A percentile compares a stretch with the other conserved stretches of the same genome.
These are phyloP conservation scores for Macrobrachium nipponense DNA, from an alignment of 1,140 invertebrate species.

Conservation along the genomic window DNA sequence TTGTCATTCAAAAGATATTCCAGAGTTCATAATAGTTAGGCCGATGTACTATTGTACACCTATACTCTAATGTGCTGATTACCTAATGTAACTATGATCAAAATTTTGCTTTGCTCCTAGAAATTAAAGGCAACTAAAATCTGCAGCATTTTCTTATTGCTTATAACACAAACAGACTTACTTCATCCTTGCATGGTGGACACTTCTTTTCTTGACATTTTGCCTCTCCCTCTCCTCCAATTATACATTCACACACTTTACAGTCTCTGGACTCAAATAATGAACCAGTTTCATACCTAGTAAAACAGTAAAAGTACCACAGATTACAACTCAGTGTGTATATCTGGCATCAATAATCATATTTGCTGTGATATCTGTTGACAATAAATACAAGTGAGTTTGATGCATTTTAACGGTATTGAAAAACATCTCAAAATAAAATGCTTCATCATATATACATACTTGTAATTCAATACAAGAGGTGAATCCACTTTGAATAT, in stretches of 20 bases:
- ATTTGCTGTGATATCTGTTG: too few species aligned
- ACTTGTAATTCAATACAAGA: background rate
- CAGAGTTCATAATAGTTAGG: too few species aligned
- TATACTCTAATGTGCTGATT: too few species aligned
- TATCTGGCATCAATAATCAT: too few species aligned
- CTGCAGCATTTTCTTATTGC: background rate
- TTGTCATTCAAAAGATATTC: too few species aligned
- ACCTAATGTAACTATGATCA: too few species aligned
- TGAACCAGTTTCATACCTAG: conserved; percentile 78
- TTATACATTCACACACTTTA: conserved; percentile 80
- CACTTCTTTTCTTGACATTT: conserved; percentile 78
- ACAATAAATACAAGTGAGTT: too few species aligned
- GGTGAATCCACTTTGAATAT: background rate
- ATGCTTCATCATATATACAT: background rate
- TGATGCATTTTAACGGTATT: too few species aligned
- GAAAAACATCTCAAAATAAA: too few species aligned
- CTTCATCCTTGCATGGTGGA: conserved; percentile 73
- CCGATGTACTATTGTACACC: too few species aligned
- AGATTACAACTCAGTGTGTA: background rate
- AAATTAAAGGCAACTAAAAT: too few species aligned
- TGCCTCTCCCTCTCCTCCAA: conserved; percentile 77
- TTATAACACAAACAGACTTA: background rate
- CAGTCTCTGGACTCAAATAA: conserved; percentile 79
- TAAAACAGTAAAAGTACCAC: background rate
- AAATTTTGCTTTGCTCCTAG: too few species aligned